Evolutionary conservation across 1,140 invertebrate genomes (phyloP).

Genomic region (Formica selysi): DNA sequence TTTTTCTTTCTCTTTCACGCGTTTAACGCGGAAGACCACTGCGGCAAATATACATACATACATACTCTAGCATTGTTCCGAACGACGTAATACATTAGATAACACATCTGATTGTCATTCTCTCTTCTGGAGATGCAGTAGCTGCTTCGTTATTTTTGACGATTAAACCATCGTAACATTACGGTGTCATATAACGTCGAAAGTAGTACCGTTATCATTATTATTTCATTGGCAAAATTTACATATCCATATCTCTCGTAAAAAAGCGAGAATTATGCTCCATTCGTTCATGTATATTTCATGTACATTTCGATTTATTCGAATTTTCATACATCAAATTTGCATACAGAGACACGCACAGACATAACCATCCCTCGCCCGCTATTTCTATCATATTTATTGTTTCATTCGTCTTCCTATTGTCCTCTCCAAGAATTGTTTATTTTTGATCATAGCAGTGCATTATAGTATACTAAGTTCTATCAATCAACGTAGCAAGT

Average conservation of each 20-base stretch:
- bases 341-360: constrained; percentile 71
- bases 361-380: constrained; percentile 64
- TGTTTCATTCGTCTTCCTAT: constrained; percentile 64
- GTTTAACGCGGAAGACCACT: constrained; percentile 30
- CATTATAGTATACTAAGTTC: not conserved
- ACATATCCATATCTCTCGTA: constrained; percentile 13
- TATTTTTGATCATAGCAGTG: constrained; percentile 4
- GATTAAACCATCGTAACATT: constrained; percentile 50
- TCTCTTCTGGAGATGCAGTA: not conserved
- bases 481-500: not conserved
- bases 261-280: constrained; percentile 15
- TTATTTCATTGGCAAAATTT: constrained; percentile 18
- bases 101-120: constrained; percentile 29
- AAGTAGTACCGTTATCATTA: constrained; percentile 7
- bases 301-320: constrained; percentile 35
- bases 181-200: not conserved
- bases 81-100: constrained; percentile 8
- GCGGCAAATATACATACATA: constrained; percentile 23
- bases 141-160: constrained; percentile 49
- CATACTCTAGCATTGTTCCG: constrained; percentile 22
- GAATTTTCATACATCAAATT: constrained; percentile 43
- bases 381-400: constrained; percentile 63
- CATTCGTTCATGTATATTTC: constrained; percentile 33
- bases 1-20: constrained; percentile 54
- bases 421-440: not conserved